Percentiles rank a stretch among this genome's conserved stretches.
Conservation (phyloP, 2,113 vertebrate genomes). For the Turdus rufiventris region DNA sequence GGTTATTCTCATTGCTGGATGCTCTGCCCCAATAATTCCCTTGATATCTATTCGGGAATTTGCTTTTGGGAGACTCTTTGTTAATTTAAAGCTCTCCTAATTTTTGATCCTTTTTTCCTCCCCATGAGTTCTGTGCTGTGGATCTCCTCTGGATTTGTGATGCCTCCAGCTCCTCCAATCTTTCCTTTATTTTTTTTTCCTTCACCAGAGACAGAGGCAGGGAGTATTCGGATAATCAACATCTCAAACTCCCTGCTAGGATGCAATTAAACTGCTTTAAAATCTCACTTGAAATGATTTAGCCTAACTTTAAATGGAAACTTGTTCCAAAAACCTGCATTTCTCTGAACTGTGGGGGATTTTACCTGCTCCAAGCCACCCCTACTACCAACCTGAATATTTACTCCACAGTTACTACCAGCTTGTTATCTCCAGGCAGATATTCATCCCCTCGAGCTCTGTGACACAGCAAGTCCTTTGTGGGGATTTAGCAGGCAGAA, state of each 20-base stretch:
- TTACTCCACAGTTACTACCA: not conserved
- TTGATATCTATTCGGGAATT: not conserved
- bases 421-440: not conserved
- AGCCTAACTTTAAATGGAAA: not conserved
- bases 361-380: not conserved
- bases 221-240: not conserved
- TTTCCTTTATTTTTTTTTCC: not conserved
- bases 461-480: not conserved
- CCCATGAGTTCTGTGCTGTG: not conserved
- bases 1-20: not conserved
- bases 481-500: not conserved
- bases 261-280: constrained; percentile 20
- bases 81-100: not conserved
- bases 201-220: constrained; percentile 2
- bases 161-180: not conserved
- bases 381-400: not conserved
- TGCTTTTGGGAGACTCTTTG: not conserved
- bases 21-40: not conserved
- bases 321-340: not conserved
- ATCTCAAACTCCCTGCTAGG: constrained; percentile 6
- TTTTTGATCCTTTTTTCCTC: not conserved
- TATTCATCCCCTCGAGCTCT: not conserved
- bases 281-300: not conserved
- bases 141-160: not conserved
- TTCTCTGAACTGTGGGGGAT: not conserved